Conservation (phyloP, 2,797 vertebrate species). For the Microhierax caerulescens region DNA sequence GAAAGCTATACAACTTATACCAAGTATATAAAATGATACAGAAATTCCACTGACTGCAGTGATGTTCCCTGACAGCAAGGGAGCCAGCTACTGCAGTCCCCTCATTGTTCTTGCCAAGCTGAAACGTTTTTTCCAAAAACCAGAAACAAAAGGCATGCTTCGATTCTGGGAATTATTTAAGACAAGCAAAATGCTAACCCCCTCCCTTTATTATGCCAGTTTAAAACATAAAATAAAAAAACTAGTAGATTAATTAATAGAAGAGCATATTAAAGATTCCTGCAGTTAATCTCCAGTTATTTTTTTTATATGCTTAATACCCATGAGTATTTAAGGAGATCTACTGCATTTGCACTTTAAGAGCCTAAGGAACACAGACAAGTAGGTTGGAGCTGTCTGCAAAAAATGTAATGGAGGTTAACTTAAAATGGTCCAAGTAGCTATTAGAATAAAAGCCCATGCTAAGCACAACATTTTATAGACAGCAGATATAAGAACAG, state of each 20-base stretch:
- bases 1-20: not conserved
- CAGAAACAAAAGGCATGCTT: not conserved
- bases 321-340: not conserved
- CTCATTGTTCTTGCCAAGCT: not conserved
- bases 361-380: not conserved
- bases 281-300: not conserved
- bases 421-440: not conserved
- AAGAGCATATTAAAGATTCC: not conserved
- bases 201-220: too few relatives aligned
- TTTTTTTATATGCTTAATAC: not conserved
- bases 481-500: not conserved
- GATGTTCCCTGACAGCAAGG: not conserved
- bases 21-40: not conserved
- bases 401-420: not conserved
- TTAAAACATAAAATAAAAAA: not conserved
- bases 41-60: constrained; percentile 26
- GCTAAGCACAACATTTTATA: not conserved
- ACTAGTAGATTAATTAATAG: not conserved
- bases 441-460: not conserved
- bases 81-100: constrained; percentile 22
- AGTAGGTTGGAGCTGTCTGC: not conserved
- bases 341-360: not conserved
- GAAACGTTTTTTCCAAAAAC: not conserved
- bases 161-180: not conserved
- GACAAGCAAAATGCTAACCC: not conserved